Evolutionary conservation across 2,888 invertebrate genomes (phyloP), one percentile per base, ranked within the genome.

Genomic region (Plagiodera versicolora): DNA sequence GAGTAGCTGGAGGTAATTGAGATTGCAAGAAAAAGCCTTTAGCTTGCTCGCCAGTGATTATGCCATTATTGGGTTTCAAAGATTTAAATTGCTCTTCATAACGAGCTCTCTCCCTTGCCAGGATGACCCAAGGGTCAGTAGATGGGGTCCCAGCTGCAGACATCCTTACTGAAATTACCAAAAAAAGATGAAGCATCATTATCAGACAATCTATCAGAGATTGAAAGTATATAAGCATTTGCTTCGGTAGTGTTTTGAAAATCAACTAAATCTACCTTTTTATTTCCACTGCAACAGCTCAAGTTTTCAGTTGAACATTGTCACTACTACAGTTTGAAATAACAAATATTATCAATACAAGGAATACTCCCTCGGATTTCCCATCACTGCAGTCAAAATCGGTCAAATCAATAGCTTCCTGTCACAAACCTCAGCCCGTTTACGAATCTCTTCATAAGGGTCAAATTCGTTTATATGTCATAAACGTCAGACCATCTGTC

Each of bases 11-110:
- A 5, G 96, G 93, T 65, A 99, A 83, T 75, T 95, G 95, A 0
- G 97, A 95, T 82, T 89, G 82, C 64, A 98, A 81, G 76, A 99
- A 89, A 77, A 98, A 95, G 53, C 91, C 89, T 81, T 97, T 94
- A 0, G 97, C 98, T 76, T 95, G 95, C 58, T 91, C 92, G 0
- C 95, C 98, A 16, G 94, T 94, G 11, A 98, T 88, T 72, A 91
- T 87, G 1, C 96, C 97, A 79, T 89, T 90, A 35, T 88, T 83
- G 0, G 97, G 97, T 53, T 92, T 92, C 6, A 98, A 83, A 62
- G 90, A 87, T 58, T 89, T 87, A 81, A 98, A 98, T 81, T 98
- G 98, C 69, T 93, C 91, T 64, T 94, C 90, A 80, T 95, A 96
- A 77, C 94, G 90, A 2, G 86, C 85, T 72, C 93, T 87, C 80